phyloP scores from a whole-genome alignment of 1,140 invertebrate species.

The Oedothorax gibbosus region DNA sequence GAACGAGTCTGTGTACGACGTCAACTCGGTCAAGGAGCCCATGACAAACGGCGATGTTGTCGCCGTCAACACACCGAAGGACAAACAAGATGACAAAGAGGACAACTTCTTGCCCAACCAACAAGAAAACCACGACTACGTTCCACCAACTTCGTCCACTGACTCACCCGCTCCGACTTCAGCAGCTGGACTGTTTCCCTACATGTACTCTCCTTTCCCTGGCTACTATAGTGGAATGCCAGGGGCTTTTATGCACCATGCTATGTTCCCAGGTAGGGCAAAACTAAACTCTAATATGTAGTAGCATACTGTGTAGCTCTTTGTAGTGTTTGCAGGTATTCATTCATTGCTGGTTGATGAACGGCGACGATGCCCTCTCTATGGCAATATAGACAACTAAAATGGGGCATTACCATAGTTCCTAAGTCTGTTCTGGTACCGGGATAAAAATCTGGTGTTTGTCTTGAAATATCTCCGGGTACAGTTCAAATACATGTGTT shows the following conservation, averaged over 20 bases:
- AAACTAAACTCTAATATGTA: constrained; percentile 45
- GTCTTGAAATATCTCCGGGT: not conserved
- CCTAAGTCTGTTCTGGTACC: constrained; percentile 12
- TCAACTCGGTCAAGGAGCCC: constrained; percentile 21
- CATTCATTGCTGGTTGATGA: constrained; percentile 1
- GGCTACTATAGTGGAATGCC: constrained; percentile 51
- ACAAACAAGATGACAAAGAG: constrained; percentile 40
- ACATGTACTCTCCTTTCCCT: constrained; percentile 55
- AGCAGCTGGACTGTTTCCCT: constrained; percentile 49
- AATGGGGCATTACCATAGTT: constrained; percentile 23
- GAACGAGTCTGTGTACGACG: constrained; percentile 12
- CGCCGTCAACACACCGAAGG: not conserved
- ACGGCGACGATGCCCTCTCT: not conserved
- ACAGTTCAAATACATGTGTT: too few relatives aligned
- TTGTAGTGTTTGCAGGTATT: not conserved
- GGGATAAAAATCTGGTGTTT: not conserved
- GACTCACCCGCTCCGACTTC: constrained; percentile 26
- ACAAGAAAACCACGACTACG: constrained; percentile 50
- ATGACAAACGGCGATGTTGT: constrained; percentile 36
- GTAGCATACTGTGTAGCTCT: not conserved
- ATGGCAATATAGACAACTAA: not conserved
- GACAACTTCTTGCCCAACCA: constrained; percentile 16
- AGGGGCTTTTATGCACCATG: constrained; percentile 48
- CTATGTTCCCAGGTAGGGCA: constrained; percentile 61
- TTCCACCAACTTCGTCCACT: constrained; percentile 2